A percentile compares a stretch with the other conserved stretches of the same genome.
Conservation (phyloP, 2,888 invertebrate genomes). For the Tachina grossa region DNA sequence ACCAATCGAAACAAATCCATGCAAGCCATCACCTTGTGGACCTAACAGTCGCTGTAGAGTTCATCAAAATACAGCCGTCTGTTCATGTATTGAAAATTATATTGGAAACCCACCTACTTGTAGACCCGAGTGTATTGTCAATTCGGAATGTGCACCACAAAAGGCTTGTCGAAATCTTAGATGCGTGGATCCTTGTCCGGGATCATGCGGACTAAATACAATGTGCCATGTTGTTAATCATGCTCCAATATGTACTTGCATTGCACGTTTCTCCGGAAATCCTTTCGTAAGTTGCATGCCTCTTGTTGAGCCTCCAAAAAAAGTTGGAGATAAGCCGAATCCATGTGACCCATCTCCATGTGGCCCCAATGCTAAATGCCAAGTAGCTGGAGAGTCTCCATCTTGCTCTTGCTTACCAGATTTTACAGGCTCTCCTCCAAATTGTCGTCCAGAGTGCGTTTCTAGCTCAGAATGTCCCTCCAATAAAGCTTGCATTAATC, state of each 20-base stretch:
- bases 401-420: constrained; percentile 86
- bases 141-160: constrained; percentile 89
- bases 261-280: constrained; percentile 88
- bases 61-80: constrained; percentile 85
- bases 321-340: constrained; percentile 74
- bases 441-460: constrained; percentile 88
- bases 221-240: constrained; percentile 90
- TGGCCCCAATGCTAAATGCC: constrained; percentile 85
- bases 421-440: constrained; percentile 88
- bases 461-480: constrained; percentile 88
- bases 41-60: constrained; percentile 89
- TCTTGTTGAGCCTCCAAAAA: constrained; percentile 80
- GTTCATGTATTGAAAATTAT: constrained; percentile 89
- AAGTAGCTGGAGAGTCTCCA: constrained; percentile 82
- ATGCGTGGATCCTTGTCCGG: constrained; percentile 91
- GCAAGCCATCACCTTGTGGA: constrained; percentile 89
- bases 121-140: constrained; percentile 90
- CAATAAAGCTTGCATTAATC: constrained; percentile 87
- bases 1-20: constrained; percentile 85
- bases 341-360: constrained; percentile 84
- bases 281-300: constrained; percentile 88
- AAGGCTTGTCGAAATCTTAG: constrained; percentile 91
- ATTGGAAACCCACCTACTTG: constrained; percentile 90
- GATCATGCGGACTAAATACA: constrained; percentile 89
- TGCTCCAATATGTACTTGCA: constrained; percentile 91